Evolutionary conservation across 1,140 invertebrate genomes (phyloP), one percentile per base, ranked within the genome.

Genomic region (Brachionus plicatilis): DNA sequence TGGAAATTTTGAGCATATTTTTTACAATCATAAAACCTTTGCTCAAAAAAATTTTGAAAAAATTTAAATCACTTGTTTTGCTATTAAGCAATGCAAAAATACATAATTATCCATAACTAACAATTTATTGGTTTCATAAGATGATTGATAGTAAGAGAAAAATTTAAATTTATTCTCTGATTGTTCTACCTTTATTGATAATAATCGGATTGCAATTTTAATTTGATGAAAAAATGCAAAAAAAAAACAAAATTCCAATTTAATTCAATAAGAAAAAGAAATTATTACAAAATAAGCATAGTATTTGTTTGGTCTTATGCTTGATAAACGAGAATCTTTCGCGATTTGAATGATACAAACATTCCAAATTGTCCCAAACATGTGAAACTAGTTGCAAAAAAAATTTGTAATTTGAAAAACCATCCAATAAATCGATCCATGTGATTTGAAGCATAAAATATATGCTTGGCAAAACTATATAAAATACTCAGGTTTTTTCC

Each of bases 361-460:
- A 60, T 60, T 60, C 68, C 68, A 72, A 72, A 43, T 72, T 72
- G 8, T 72, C 33, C 37, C 68, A 41, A 72, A 72, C 68, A 72
- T 72, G 68, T 72, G 68, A 11, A 72, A 60, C 53, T 60, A 60
- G 53, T 60, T 20, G 9, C 9, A 60, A 60, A 60, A 60, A 60
- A 60, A 60, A 24, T 60, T 60, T 60, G 53, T 60, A 60, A 60
- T 60, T 60, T 60, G 20, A 20, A 60, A 60, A 60, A 60, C n/a
- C 53, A 60, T 20, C 20, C 53, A 60, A 60, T 60, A 60, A 60
- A 60, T 70, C 66, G 29, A 70, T 41, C 66, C 37, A 70, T 76
- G 72, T 76, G 72, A 50, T 76, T 50, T 76, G 72, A 76, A 50
- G 72, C 72, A 76, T 76, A 27, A 76, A 76, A 76, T 3, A 27